These are phyloP conservation scores for Mormoops blainvillei DNA, from an alignment of 2,113 vertebrate genomes.

Conservation along the genomic window DNA sequence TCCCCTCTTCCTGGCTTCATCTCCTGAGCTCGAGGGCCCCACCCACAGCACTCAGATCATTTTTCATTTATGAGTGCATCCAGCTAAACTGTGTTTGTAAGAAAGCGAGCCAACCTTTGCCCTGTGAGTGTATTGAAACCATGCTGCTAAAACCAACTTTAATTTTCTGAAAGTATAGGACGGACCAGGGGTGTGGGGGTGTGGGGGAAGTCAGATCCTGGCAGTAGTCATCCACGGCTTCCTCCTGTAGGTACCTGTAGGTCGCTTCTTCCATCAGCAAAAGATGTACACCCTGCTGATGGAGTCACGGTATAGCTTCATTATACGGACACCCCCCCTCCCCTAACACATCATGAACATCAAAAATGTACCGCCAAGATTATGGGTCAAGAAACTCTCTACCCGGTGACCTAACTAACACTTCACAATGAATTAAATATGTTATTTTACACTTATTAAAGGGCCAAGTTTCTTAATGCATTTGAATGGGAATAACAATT, in stretches of 20 bases:
- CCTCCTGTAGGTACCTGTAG: neutral
- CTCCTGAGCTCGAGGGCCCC: constrained; percentile 54
- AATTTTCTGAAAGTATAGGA: constrained; percentile 8
- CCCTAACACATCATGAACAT: neutral
- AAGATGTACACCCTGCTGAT: neutral
- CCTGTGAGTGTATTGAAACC: constrained; percentile 4
- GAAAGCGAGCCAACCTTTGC: constrained; percentile 3
- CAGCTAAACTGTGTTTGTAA: constrained; percentile 49
- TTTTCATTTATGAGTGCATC: constrained; percentile 66
- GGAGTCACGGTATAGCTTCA: neutral
- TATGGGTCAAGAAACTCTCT: neutral
- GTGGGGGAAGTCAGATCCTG: neutral
- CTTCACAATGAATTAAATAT: neutral
- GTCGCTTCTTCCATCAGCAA: neutral
- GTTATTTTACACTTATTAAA: neutral
- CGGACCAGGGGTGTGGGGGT: no score
- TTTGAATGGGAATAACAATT: neutral
- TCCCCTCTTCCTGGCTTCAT: constrained; percentile 16
- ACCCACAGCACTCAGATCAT: constrained; percentile 63
- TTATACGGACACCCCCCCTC: neutral
- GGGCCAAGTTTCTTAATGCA: neutral
- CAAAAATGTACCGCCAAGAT: neutral
- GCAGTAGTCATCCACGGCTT: neutral
- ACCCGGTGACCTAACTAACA: neutral
- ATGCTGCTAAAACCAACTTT: constrained; percentile 13